Evolutionary conservation across 2,888 invertebrate genomes (phyloP), one percentile per base, ranked within the genome.

Genomic region (Drosophila peninsularis): DNA sequence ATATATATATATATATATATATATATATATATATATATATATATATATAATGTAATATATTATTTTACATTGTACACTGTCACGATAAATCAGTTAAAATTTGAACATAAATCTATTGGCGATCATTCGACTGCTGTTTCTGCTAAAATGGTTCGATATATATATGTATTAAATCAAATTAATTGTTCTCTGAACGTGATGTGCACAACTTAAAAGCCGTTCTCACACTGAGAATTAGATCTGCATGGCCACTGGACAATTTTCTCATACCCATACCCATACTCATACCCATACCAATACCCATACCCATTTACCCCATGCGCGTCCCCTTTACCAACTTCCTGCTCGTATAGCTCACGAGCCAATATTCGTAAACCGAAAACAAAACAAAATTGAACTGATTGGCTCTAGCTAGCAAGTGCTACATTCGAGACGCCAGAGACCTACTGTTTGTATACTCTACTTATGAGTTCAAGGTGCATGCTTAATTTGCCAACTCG

Each of bases 141-240:
- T n/a, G n/a, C n/a, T n/a, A n/a, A n/a, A n/a, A n/a, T n/a, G n/a
- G n/a, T n/a, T n/a, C n/a, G n/a, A n/a, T 24, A 44, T 36, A 13
- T 17, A 14, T 32, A 44, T 11, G 17, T 13, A 24, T 21, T 9
- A 32, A 44, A 53, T 45, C 36, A 19, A 57, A 39, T 56, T 49
- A 60, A 56, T 9, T 39, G 54, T 37, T 32, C 44, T 24, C 57
- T 54, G 56, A 49, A 45, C 55, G 49, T 73, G 85, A 71, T 80
- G 86, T 71, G 82, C 80, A 60, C 88, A 62, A 77, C 58, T 67
- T 80, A 70, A 71, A 77, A 74, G 78, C 71, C 71, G 68, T 71
- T 86, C 82, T 88, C 86, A 49, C 57, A 82, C 82, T 82, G 82
- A 82, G 61, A 69, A 69, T 68, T 62, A 36, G 67, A 76, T 82